Percentiles rank a stretch among this genome's conserved stretches.
Evolutionary conservation across 2,797 vertebrate species (phyloP).

Genomic region (Chiroxiphia lanceolata): DNA sequence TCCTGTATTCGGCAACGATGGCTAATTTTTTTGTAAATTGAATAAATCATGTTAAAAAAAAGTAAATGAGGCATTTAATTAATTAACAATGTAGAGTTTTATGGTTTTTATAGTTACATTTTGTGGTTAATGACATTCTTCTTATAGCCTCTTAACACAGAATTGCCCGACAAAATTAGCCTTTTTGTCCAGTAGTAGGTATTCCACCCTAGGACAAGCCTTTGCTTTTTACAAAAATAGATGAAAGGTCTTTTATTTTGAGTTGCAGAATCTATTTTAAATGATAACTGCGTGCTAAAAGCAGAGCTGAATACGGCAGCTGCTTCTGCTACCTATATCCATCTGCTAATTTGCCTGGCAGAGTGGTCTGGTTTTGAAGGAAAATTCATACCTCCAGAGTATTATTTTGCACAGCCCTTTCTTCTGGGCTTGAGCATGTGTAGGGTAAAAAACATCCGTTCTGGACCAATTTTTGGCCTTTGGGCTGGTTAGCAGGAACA

Average conservation of each 20-base stretch:
- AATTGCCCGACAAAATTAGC: constrained; percentile 65
- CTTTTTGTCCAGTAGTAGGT: constrained; percentile 58
- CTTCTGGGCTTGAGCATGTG: neutral
- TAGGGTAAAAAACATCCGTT: constrained; percentile 26
- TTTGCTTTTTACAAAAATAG: constrained; percentile 23
- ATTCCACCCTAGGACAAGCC: constrained; percentile 2
- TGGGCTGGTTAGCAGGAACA: neutral
- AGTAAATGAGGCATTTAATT: constrained; percentile 84
- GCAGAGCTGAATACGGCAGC: neutral
- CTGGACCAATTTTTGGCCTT: neutral
- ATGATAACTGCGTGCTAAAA: neutral
- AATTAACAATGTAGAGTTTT: constrained; percentile 81
- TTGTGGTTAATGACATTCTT: constrained; percentile 76
- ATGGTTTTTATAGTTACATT: constrained; percentile 80
- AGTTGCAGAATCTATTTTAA: constrained; percentile 47
- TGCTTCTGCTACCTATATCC: constrained; percentile 43
- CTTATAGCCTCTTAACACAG: constrained; percentile 71
- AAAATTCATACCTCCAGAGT: neutral
- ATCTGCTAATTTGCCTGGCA: constrained; percentile 33
- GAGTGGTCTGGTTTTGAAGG: constrained; percentile 42
- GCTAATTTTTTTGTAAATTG: constrained; percentile 77
- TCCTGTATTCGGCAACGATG: constrained; percentile 46
- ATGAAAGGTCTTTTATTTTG: constrained; percentile 41
- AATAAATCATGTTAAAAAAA: constrained; percentile 81
- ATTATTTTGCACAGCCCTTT: constrained; percentile 15